Evolutionary conservation across 2,797 vertebrate species (phyloP), one percentile per base, ranked within the genome.

Genomic region (Fistularia tabacaria): DNA sequence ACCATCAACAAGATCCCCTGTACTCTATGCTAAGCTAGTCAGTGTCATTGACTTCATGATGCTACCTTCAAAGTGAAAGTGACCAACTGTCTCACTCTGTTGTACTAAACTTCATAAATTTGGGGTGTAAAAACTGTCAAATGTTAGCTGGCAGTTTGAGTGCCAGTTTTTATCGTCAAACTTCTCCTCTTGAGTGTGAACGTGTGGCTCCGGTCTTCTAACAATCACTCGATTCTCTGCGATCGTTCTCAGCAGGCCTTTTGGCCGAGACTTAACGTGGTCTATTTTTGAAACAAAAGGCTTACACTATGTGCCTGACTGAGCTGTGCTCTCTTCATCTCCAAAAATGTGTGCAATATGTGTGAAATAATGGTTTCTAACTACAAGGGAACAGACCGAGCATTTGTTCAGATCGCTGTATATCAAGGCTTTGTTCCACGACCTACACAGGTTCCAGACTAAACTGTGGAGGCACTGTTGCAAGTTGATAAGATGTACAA

Each of bases 261-360:
- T 78, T 75, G 82, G 79, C 83, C 39, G 11, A 39, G 44, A 49
- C 61, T 64, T 69, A 62, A 71, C n/a, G 73, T 62, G 54, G 60
- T 74, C 76, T 84, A 80, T 85, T 83, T 82, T 67, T 78, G 69
- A 84, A 77, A 87, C 81, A 82, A 84, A 87, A 78, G 78, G 69
- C 58, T 63, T 74, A 74, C 65, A 73, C 66, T 58, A 76, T 59
- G 52, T 25, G 77, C 65, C 64, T 77, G 66, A 77, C 75, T 78
- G 70, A 81, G 69, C 41, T 43, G 57, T 8, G 11, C 54, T 78
- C 73, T 59, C 62, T 83, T 85, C 63, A 71, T 85, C 78, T 77
- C 51, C 54, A 55, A 59, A 65, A 67, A 51, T 49, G 45, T 38
- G 50, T 41, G 56, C 47, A n/a, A n/a, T n/a, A 50, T 40, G 62